Evolutionary conservation across 1,140 invertebrate species (phyloP), one percentile per base, ranked within the genome.

Genomic region (Heliconius eleuchia): DNA sequence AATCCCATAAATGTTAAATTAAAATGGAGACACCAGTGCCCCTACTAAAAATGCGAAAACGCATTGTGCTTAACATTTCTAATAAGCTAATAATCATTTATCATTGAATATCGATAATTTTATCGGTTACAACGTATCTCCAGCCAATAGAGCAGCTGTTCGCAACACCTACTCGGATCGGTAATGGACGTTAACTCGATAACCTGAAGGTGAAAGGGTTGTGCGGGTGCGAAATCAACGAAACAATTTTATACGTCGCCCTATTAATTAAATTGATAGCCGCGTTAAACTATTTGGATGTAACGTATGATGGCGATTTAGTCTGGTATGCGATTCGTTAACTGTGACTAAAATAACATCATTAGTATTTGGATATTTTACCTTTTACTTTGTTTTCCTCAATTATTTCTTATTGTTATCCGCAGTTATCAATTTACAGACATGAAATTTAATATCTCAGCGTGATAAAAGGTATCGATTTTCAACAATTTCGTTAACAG

Each of bases 121-220:
- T 79, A 83, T 83, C 82, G 77, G 30, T 30, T 71, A 80, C 82
- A 80, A 77, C 55, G 71, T 77, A 71, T 52, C 71, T 8, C 19
- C 66, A 37, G 76, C 72, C 81, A 71, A 76, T 80, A 78, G 60
- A 74, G 78, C 85, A 86, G 85, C 78, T 86, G 85, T 82, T 83
- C 80, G 72, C 73, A 74, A 77, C 85, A 85, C 85, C 85, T 86
- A 86, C 80, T 70, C 66, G 27, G 73, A 83, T 79, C 79, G 81
- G 80, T 83, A 83, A 86, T 84, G 78, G 80, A 81, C 79, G 79
- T 83, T 82, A 82, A 83, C 82, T 80, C 76, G 81, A 86, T 84
- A 84, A 81, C 80, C 77, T 72, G 23, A 76, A 79, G 74, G 75
- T 80, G 66, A 76, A 71, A 79, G 75, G 76, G 82, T 78, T 73